Evolutionary conservation across 2,888 invertebrate genomes (phyloP).

Genomic region (Leptura quadrifasciata): DNA sequence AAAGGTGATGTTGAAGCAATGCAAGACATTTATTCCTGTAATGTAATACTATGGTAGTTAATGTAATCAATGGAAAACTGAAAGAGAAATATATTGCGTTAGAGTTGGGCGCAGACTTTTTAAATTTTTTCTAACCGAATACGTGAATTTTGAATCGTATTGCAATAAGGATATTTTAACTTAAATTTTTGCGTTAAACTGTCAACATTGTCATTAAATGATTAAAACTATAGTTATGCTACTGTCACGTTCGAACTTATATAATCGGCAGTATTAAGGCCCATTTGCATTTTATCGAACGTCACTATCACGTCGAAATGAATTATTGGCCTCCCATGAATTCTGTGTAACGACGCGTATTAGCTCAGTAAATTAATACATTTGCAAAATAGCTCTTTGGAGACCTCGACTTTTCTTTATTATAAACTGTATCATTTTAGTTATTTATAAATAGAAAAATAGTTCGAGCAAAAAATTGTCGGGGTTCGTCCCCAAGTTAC

Average conservation of each 20-base stretch:
- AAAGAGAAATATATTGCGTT: slow-evolving; percentile 29
- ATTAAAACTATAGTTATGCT: slow-evolving; percentile 14
- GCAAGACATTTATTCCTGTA: slow-evolving; percentile 50
- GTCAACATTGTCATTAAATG: slow-evolving; percentile 28
- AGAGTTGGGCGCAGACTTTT: not conserved
- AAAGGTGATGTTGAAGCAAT: slow-evolving; percentile 45
- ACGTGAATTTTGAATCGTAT: slow-evolving; percentile 36
- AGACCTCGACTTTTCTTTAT: too few species aligned
- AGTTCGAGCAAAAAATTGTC: too few species aligned
- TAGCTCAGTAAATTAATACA: too few species aligned
- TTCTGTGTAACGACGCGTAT: too few species aligned
- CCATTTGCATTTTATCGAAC: too few species aligned
- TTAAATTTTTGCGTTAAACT: slow-evolving; percentile 27
- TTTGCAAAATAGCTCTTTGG: too few species aligned
- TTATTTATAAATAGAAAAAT: too few species aligned
- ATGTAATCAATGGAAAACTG: slow-evolving; percentile 47
- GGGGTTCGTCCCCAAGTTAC: too few species aligned
- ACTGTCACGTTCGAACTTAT: not conserved
- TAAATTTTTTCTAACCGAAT: slow-evolving; percentile 1
- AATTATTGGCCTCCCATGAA: too few species aligned
- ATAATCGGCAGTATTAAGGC: too few species aligned
- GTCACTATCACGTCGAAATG: too few species aligned
- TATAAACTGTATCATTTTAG: too few species aligned
- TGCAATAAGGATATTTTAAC: slow-evolving; percentile 16
- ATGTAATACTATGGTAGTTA: slow-evolving; percentile 42